Percentiles rank a stretch among this genome's conserved stretches.
Evolutionary conservation across 2,888 invertebrate species (phyloP).

Genomic region (Chrysina gloriosa): DNA sequence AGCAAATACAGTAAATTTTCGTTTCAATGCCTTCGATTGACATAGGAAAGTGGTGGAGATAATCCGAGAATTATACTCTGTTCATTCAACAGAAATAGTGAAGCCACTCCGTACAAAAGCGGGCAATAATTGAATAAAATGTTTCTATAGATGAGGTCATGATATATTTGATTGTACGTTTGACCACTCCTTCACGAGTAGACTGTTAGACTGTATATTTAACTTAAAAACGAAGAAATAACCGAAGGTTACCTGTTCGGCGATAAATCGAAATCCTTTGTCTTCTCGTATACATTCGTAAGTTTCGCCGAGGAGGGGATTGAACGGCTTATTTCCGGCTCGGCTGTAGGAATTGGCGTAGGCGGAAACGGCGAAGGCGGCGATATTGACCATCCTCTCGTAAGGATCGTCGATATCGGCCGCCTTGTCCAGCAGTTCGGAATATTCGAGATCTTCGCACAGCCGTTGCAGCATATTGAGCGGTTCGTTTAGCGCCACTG

Average conservation of each 20-base stretch:
- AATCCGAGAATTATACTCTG: too few species aligned
- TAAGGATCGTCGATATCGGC: slow-evolving; percentile 73
- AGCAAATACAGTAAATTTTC: too few species aligned
- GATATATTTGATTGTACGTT: too few species aligned
- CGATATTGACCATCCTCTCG: slow-evolving; percentile 81
- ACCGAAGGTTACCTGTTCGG: slow-evolving; percentile 72
- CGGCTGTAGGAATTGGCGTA: slow-evolving; percentile 80
- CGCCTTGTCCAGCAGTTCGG: slow-evolving; percentile 82
- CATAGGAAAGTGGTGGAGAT: too few species aligned
- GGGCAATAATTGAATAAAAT: too few species aligned
- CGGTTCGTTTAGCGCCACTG: slow-evolving; percentile 87
- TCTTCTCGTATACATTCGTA: slow-evolving; percentile 85
- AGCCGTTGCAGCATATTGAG: slow-evolving; percentile 83
- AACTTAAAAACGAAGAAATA: slow-evolving; percentile 57
- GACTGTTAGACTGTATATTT: too few species aligned
- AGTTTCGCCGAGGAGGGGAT: slow-evolving; percentile 85
- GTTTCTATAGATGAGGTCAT: too few species aligned
- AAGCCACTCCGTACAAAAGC: too few species aligned
- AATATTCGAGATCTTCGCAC: slow-evolving; percentile 87
- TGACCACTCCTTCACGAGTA: too few species aligned
- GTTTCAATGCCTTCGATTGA: too few species aligned
- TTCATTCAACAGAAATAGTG: too few species aligned
- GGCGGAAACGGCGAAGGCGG: slow-evolving; percentile 84
- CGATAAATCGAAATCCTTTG: slow-evolving; percentile 80
- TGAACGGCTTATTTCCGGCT: slow-evolving; percentile 87